Percentiles rank a stretch among this genome's conserved stretches.
These are phyloP conservation scores for Crotalus horridus DNA, from an alignment of 2,113 vertebrate genomes.

Conservation along the genomic window DNA sequence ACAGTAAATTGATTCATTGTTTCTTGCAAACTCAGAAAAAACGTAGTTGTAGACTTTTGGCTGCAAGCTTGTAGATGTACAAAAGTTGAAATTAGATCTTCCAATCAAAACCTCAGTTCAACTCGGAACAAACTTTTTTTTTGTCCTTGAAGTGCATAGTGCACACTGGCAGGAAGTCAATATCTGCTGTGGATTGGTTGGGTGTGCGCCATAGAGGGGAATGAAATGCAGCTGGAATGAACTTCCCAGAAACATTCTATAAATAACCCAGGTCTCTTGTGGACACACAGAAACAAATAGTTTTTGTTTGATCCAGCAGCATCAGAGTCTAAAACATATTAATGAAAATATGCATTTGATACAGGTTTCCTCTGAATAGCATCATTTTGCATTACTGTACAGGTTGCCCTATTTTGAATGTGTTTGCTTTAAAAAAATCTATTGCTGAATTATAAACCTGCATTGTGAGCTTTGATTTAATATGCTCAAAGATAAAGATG, in stretches of 20 bases:
- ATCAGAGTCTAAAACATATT: neutral
- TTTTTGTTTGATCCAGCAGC: neutral
- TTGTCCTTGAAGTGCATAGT: neutral
- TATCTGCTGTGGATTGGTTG: neutral
- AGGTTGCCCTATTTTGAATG: neutral
- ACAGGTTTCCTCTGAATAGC: neutral
- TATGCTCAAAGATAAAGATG: neutral
- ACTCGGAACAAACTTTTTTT: neutral
- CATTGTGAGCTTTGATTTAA: neutral
- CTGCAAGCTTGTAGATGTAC: neutral
- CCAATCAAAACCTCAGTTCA: neutral
- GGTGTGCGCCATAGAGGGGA: neutral
- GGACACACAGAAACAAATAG: neutral
- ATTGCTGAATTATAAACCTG: neutral
- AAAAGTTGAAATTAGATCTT: neutral
- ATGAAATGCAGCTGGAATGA: neutral
- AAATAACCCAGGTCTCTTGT: neutral
- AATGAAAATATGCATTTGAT: neutral
- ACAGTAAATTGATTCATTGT: neutral
- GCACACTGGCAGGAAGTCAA: neutral
- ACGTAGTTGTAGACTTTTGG: neutral
- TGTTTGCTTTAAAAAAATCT: neutral
- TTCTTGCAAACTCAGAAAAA: neutral
- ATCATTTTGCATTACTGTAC: neutral
- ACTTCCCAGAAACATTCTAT: slow-evolving; percentile 20